Evolutionary conservation across 1,140 invertebrate genomes (phyloP).

Genomic region (Macrostomum lignano): DNA sequence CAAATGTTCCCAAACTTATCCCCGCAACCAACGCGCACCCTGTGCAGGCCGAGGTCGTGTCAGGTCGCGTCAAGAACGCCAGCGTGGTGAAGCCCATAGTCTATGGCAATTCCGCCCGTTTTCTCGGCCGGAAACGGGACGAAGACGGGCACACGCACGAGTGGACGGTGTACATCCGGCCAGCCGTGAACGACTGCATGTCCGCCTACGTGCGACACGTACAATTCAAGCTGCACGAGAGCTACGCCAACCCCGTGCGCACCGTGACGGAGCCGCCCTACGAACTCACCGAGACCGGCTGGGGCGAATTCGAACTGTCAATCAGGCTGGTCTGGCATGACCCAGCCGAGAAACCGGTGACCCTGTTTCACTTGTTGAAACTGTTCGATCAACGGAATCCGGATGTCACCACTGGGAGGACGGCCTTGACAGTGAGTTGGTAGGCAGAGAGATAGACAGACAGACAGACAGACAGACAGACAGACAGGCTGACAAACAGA

Average conservation of each 20-base stretch:
- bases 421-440: too few relatives aligned
- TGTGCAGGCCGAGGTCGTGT: too few relatives aligned
- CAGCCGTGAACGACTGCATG: conserved; percentile 42
- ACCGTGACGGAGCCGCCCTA: conserved; percentile 72
- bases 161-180: conserved; percentile 90
- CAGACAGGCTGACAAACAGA: too few relatives aligned
- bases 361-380: conserved; percentile 75
- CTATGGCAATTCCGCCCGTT: conserved; percentile 74
- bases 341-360: conserved; percentile 72
- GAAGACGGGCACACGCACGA: conserved; percentile 94
- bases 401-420: conserved; percentile 35
- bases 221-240: conserved; percentile 86
- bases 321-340: conserved; percentile 95
- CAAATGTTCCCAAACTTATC: too few relatives aligned
- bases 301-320: conserved; percentile 96
- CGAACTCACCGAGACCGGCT: conserved; percentile 87
- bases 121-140: conserved; percentile 86
- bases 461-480: too few relatives aligned
- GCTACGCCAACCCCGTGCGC: conserved; percentile 71
- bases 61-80: too few relatives aligned
- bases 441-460: too few relatives aligned
- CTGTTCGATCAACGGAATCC: conserved; percentile 45
- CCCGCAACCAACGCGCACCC: too few relatives aligned
- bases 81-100: conserved; percentile 79
- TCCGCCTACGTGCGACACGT: conserved; percentile 77